Percentiles rank a stretch among this genome's conserved stretches.
Evolutionary conservation across 1,140 invertebrate species (phyloP).

Genomic region (Tetranychus cinnabarinus): DNA sequence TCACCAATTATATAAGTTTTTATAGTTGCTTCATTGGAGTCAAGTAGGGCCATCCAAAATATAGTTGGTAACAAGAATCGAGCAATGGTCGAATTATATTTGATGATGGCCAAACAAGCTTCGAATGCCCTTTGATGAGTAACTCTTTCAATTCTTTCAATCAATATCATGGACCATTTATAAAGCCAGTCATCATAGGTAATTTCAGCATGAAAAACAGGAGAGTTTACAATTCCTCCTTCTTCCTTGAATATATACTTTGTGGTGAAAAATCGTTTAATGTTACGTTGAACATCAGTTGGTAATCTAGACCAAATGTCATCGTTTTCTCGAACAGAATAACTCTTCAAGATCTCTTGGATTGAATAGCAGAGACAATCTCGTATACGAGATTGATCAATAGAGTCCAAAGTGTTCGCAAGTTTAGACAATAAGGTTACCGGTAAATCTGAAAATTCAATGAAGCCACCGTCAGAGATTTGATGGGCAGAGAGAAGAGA

Average conservation of each 20-base stretch:
- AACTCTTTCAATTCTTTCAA: not conserved
- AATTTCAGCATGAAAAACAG: not conserved
- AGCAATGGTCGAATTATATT: not conserved
- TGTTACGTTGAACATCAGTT: not conserved
- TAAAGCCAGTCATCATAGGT: not conserved
- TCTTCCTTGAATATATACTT: not conserved
- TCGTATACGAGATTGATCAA: conserved; percentile 10
- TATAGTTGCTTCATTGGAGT: not conserved
- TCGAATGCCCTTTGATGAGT: not conserved
- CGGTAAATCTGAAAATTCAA: not conserved
- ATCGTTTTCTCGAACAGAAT: conserved; percentile 13
- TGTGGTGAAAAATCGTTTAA: not conserved
- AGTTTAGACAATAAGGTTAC: not conserved
- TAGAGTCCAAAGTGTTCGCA: not conserved
- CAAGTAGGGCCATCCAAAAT: not conserved
- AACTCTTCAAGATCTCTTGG: conserved; percentile 24
- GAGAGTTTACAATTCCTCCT: not conserved
- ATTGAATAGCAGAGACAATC: conserved; percentile 25
- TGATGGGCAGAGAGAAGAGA: not conserved
- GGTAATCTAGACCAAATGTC: not conserved
- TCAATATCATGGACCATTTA: not conserved
- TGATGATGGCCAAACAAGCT: not conserved
- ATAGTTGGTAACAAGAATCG: not conserved
- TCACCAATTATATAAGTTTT: not conserved
- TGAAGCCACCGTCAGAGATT: too few species aligned